A percentile compares a stretch with the other conserved stretches of the same genome.
phyloP scores from a whole-genome alignment of 2,113 vertebrate species.

The Colius striatus region DNA sequence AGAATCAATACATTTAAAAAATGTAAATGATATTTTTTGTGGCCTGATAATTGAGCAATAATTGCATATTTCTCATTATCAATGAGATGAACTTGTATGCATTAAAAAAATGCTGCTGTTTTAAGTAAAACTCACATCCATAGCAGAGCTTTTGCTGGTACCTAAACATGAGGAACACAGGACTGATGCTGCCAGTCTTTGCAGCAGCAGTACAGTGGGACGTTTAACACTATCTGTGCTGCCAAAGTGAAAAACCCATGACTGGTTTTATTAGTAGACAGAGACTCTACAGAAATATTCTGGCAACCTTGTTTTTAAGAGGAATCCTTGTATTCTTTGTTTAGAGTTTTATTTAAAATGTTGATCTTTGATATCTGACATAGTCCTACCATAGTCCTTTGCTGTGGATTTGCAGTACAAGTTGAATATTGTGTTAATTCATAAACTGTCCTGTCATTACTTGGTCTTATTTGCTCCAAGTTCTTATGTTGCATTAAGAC shows the following conservation, averaged over 20 bases:
- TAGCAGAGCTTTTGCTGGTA: neutral
- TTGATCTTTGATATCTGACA: neutral
- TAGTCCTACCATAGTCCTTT: neutral
- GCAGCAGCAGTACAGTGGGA: neutral
- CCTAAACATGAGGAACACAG: neutral
- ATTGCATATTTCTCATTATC: neutral
- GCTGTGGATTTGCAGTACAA: neutral
- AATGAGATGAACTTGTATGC: neutral
- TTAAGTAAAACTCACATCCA: neutral
- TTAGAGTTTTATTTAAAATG: neutral
- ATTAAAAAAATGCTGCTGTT: neutral
- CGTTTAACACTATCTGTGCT: rapidly evolving
- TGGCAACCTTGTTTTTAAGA: neutral
- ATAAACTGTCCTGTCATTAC: neutral
- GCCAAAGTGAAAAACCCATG: neutral
- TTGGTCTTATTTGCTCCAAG: neutral
- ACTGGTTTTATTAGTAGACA: neutral
- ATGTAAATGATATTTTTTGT: neutral
- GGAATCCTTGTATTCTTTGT: neutral
- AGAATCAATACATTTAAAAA: neutral
- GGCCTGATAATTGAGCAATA: neutral
- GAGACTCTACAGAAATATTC: neutral
- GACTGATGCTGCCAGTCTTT: neutral
- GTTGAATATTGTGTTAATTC: neutral
- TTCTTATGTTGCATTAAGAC: neutral